Evolutionary conservation across 2,113 vertebrate genomes (phyloP), one percentile per base, ranked within the genome.

Genomic region (Aix galericulata): DNA sequence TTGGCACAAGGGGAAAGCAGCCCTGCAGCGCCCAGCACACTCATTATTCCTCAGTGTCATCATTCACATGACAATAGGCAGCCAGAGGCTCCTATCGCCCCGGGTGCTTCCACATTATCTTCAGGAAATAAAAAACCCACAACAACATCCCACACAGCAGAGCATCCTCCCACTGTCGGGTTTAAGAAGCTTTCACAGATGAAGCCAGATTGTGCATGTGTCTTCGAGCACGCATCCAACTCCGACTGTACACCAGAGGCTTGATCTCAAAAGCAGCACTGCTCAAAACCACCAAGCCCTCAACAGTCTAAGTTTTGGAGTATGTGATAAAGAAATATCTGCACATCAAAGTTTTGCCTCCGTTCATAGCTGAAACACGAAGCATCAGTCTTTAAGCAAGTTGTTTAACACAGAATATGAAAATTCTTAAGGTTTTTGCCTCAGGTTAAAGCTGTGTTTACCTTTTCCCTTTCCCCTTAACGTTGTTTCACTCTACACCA

Each of bases 1-100:
- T 53, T 66, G 73, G 84, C 68, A 53, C 55, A 84, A 92, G 84
- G 82, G 32, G 59, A 89, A 85, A 94, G 59, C 59, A 82, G 76
- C 85, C 94, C 82, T 63, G 73, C n/a, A 94, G 91, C 79, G 84
- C 40, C 46, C 18, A 56, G 46, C 17, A 46, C 11, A 13, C 31
- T 93, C 78, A 55, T 88, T 73, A 76, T 32, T 80, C 52, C 48
- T 82, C n/a, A 55, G 53, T 18, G 34, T 27, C 87, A 72, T 34
- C 6, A 0, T 52, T 82, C n/a, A 52, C 78, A 44, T 66, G 25
- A 76, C 64, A 94, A 55, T 31, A 36, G 42, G 46, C 32, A 60
- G 60, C 75, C 55, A 73, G 13, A 58, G 46, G 75, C 76, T 76
- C 64, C 2, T n/a, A 29, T 32, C 2, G 5, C 71, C 63, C 60